Conservation (phyloP, 2,888 invertebrate genomes). For the Pseudococcus jackbeardsleyi region DNA sequence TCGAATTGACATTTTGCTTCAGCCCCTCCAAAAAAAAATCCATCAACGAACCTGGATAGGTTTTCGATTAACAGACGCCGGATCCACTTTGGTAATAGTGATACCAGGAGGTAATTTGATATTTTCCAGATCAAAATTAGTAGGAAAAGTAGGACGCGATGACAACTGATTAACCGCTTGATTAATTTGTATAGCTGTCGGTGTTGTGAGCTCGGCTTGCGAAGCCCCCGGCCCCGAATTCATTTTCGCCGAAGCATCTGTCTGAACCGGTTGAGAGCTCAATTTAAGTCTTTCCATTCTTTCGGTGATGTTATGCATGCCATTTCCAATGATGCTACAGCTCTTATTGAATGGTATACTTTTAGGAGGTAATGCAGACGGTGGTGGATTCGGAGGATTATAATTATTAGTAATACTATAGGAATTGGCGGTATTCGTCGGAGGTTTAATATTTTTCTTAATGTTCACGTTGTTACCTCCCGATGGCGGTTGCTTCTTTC, state of each 20-base stretch:
- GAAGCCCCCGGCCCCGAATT: not conserved
- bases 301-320: slow-evolving; percentile 58
- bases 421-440: not conserved
- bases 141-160: slow-evolving; percentile 66
- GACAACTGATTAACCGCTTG: slow-evolving; percentile 68
- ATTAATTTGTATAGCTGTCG: slow-evolving; percentile 68
- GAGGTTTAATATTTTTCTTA: not conserved
- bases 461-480: not conserved
- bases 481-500: not conserved
- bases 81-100: slow-evolving; percentile 73
- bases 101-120: slow-evolving; percentile 84
- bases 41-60: slow-evolving; percentile 52
- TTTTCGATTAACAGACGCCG: slow-evolving; percentile 63
- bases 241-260: not conserved
- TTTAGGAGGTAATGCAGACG: not conserved
- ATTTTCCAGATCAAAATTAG: slow-evolving; percentile 72
- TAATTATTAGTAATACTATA: not conserved
- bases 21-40: not conserved
- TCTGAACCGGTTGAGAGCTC: slow-evolving; percentile 25
- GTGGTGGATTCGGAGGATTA: not conserved
- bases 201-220: slow-evolving; percentile 67
- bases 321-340: slow-evolving; percentile 51
- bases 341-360: slow-evolving; percentile 44
- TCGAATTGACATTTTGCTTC: no score
- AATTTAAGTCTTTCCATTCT: slow-evolving; percentile 62